Percentiles rank a stretch among this genome's conserved stretches.
These are phyloP conservation scores for Anniella stebbinsi DNA, from an alignment of 2,797 vertebrate species.

Conservation along the genomic window DNA sequence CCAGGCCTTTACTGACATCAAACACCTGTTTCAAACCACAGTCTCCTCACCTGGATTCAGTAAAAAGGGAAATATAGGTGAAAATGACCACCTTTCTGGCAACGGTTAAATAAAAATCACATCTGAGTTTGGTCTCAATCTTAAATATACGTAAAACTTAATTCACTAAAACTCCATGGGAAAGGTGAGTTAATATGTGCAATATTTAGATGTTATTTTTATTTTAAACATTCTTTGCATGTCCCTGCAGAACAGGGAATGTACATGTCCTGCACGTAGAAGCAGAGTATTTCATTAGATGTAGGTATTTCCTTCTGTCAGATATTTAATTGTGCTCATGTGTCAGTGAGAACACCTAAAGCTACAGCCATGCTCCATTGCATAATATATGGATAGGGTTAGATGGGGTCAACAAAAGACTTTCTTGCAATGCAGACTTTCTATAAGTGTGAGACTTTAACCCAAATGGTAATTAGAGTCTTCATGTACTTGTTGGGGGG, in stretches of 20 bases:
- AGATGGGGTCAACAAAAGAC: not conserved
- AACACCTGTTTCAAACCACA: not conserved
- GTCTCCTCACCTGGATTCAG: not conserved
- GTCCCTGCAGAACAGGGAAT: not conserved
- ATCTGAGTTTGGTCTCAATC: not conserved
- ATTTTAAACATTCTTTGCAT: not conserved
- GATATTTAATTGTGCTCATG: not conserved
- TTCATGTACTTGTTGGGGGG: not conserved
- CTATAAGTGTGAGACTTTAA: not conserved
- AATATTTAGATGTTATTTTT: not conserved
- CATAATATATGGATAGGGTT: not conserved
- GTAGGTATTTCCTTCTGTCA: not conserved
- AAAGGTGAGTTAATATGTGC: not conserved
- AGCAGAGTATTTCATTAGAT: not conserved
- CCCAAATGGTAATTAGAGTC: conserved; percentile 10
- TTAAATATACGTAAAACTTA: not conserved
- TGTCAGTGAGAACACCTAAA: conserved; percentile 29
- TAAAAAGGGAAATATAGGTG: not conserved
- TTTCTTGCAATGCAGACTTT: not conserved
- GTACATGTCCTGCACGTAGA: not conserved
- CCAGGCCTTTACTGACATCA: not conserved
- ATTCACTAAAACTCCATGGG: not conserved
- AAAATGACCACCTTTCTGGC: not conserved
- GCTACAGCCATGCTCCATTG: not conserved
- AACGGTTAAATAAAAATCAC: not conserved